Conservation (phyloP, 2,797 vertebrate genomes). For the Mastacembelus armatus region DNA sequence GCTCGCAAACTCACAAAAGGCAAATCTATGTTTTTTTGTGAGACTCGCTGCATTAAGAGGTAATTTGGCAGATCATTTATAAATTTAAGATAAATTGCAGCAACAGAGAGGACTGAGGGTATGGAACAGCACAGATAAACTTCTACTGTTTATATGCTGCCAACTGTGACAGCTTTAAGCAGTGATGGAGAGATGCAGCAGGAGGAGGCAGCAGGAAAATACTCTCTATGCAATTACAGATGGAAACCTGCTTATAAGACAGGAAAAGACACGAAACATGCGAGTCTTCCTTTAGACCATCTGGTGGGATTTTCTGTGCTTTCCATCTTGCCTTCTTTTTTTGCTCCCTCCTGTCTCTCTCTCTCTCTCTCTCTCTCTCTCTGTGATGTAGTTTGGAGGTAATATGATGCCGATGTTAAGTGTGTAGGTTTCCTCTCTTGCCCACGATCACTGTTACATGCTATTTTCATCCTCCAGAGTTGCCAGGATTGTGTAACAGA, state of each 20-base stretch:
- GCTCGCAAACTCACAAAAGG: no score
- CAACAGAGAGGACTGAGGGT: neutral
- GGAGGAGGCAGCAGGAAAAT: slow-evolving; percentile 18
- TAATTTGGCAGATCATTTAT: slow-evolving; percentile 23
- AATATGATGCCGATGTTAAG: slow-evolving; percentile 41
- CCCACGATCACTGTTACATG: slow-evolving; percentile 29
- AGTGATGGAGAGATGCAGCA: slow-evolving; percentile 5
- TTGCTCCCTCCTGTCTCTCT: neutral
- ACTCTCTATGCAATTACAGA: slow-evolving; percentile 29
- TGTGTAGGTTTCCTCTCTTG: slow-evolving; percentile 56
- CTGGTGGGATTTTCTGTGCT: slow-evolving; percentile 38
- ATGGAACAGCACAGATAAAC: slow-evolving; percentile 17
- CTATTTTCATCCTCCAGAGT: slow-evolving; percentile 37
- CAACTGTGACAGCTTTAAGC: slow-evolving; percentile 12
- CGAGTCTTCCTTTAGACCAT: slow-evolving; percentile 29
- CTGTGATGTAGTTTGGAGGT: slow-evolving; percentile 22
- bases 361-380: neutral
- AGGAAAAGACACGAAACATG: slow-evolving; percentile 12
- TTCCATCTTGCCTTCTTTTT: neutral
- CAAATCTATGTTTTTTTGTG: no score
- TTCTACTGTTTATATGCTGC: slow-evolving; percentile 18
- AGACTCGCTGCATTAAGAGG: slow-evolving; percentile 7
- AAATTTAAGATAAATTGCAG: slow-evolving; percentile 41
- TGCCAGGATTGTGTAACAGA: slow-evolving; percentile 41
- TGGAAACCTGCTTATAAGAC: slow-evolving; percentile 8